phyloP scores from a whole-genome alignment of 2,113 vertebrate species.

The Hippoglossus stenolepis region DNA sequence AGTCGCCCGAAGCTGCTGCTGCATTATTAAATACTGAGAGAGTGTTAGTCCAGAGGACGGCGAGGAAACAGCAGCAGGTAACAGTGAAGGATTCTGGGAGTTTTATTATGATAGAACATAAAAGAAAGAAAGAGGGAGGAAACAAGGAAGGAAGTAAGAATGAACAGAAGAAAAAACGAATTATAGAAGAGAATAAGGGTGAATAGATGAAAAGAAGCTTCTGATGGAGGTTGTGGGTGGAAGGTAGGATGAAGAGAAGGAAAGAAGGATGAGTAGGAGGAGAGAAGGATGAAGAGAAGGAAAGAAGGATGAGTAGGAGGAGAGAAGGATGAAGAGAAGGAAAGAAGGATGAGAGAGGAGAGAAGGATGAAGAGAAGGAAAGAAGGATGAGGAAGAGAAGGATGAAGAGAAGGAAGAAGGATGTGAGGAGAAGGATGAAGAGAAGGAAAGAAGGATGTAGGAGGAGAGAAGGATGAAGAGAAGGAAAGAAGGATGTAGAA shows the following conservation, averaged over 20 bases:
- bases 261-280: background rate
- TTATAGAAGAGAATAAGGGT: background rate
- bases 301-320: no score
- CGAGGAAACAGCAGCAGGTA: background rate
- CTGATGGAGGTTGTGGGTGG: background rate
- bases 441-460: background rate
- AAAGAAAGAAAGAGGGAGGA: background rate
- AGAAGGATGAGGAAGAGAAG: no score
- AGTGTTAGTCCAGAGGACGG: slow-evolving; percentile 32
- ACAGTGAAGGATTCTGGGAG: no score
- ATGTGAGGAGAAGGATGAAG: no score
- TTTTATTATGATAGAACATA: no score
- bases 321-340: no score
- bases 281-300: no score
- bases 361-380: no score
- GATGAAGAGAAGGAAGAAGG: no score
- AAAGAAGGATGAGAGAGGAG: no score
- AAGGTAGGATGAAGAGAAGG: background rate
- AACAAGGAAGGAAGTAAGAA: background rate
- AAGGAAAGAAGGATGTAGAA: background rate
- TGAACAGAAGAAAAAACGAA: no score
- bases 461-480: background rate
- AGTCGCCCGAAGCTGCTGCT: slow-evolving; percentile 44
- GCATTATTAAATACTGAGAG: slow-evolving; percentile 60
- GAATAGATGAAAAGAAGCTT: no score